phyloP scores from a whole-genome alignment of 1,140 invertebrate species.

The Eciton burchellii region DNA sequence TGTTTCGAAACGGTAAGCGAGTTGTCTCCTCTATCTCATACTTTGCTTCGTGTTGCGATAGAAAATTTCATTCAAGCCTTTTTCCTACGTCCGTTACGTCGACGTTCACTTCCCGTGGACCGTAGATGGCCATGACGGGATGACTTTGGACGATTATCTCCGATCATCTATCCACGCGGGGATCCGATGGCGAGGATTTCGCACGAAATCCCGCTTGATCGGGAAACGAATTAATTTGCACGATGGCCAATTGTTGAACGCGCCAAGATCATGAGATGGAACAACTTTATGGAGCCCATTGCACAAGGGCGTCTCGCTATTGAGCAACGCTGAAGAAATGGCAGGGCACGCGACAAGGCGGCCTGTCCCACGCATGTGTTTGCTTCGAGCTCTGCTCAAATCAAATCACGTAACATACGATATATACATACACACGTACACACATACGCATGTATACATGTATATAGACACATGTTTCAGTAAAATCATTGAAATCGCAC shows the following conservation, averaged over 20 bases:
- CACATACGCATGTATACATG: conserved; percentile 39
- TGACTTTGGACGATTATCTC: neutral
- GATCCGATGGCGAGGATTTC: no score
- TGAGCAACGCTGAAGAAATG: conserved; percentile 62
- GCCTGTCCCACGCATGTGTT: conserved; percentile 75
- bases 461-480: conserved; percentile 58
- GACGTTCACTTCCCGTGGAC: conserved; percentile 31
- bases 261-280: no score
- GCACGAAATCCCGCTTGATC: no score
- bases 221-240: no score
- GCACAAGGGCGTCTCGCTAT: conserved; percentile 30
- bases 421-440: conserved; percentile 55
- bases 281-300: neutral
- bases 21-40: conserved; percentile 62
- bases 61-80: conserved; percentile 45
- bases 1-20: conserved; percentile 70
- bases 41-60: conserved; percentile 27
- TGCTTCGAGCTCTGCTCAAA: conserved; percentile 76
- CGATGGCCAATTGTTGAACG: no score
- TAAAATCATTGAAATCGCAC: conserved; percentile 68
- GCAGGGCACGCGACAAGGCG: conserved; percentile 77
- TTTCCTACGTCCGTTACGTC: conserved; percentile 43
- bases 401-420: conserved; percentile 77
- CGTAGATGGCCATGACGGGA: no score
- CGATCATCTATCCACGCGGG: no score